Evolutionary conservation across 2,888 invertebrate genomes (phyloP).

Genomic region (Limnephilus rhombicus): DNA sequence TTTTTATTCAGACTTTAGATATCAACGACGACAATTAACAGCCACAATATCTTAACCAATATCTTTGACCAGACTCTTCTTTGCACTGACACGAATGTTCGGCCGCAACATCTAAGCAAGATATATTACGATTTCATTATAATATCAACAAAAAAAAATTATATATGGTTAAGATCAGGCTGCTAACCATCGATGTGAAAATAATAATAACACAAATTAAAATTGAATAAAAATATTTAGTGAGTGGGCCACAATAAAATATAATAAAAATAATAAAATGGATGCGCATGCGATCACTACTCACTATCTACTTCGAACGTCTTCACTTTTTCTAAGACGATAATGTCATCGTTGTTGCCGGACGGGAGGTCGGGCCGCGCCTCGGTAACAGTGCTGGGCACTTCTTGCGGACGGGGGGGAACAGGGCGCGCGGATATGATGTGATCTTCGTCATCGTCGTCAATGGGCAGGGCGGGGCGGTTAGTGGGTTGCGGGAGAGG

Average conservation of each 20-base stretch:
- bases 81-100: background rate
- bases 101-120: background rate
- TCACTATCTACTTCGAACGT: slow-evolving; percentile 60
- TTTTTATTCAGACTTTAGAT: background rate
- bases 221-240: background rate
- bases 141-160: background rate
- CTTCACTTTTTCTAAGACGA: slow-evolving; percentile 34
- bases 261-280: slow-evolving; percentile 15
- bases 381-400: slow-evolving; percentile 29
- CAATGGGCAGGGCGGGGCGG: slow-evolving; percentile 67
- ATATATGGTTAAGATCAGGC: background rate
- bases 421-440: slow-evolving; percentile 47
- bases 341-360: slow-evolving; percentile 5
- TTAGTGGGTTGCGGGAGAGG: background rate
- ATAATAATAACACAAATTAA: background rate
- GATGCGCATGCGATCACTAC: slow-evolving; percentile 62
- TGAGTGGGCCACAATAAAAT: slow-evolving; percentile 12
- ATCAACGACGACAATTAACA: background rate
- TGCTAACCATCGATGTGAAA: background rate
- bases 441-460: slow-evolving; percentile 74
- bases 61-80: background rate
- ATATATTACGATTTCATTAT: background rate
- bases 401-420: background rate
- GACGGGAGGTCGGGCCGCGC: background rate
- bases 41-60: too few relatives aligned